Evolutionary conservation across 2,888 invertebrate species (phyloP).

Genomic region (Eilema depressum): DNA sequence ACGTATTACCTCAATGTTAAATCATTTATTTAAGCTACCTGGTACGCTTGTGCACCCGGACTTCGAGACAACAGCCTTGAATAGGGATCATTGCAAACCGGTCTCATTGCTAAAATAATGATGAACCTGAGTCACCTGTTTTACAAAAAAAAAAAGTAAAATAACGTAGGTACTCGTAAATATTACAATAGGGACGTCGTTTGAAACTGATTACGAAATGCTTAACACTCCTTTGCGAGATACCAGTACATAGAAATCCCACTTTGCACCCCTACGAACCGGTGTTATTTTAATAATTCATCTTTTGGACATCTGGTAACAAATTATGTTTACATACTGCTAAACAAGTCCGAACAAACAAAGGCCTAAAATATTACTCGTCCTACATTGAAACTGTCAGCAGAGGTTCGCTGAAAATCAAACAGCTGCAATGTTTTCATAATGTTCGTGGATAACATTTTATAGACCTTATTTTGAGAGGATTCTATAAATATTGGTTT

Average conservation of each 20-base stretch:
- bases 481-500: neutral
- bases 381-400: slow-evolving; percentile 12
- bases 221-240: neutral
- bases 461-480: neutral
- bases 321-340: slow-evolving; percentile 16
- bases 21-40: no score
- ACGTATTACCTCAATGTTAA: no score
- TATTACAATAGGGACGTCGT: neutral
- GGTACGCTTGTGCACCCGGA: no score
- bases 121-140: no score
- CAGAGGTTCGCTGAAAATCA: neutral
- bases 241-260: neutral
- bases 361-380: slow-evolving; percentile 6
- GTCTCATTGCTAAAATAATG: no score
- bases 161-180: no score
- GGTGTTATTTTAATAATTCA: slow-evolving; percentile 7
- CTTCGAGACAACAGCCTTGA: no score
- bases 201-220: neutral
- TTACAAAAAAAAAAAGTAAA: no score
- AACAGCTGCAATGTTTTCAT: neutral
- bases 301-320: slow-evolving; percentile 12
- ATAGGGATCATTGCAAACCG: no score
- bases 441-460: neutral
- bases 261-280: neutral
- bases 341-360: slow-evolving; percentile 16